These are phyloP conservation scores for Ptilonorhynchus violaceus DNA, from an alignment of 2,113 vertebrate species.

Conservation along the genomic window DNA sequence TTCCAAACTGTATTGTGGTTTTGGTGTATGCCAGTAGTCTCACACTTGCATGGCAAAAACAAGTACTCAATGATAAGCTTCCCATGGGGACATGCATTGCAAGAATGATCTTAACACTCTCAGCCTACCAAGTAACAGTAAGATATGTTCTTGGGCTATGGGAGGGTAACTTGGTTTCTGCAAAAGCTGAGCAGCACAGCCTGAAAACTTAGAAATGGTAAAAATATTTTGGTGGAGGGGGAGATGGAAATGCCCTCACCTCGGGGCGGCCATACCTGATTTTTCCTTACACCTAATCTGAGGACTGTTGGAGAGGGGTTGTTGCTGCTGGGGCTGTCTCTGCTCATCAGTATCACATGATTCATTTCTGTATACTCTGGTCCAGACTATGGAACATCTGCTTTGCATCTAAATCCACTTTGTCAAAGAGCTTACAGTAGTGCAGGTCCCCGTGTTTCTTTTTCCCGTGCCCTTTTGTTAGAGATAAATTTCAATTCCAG, in stretches of 20 bases:
- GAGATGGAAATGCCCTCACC: background rate
- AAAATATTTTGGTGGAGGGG: background rate
- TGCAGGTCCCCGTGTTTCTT: background rate
- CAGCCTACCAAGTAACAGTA: background rate
- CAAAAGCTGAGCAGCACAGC: background rate
- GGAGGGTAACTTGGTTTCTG: background rate
- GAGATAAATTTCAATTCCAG: background rate
- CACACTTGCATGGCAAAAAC: accelerated
- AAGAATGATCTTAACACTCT: background rate
- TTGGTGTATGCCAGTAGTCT: background rate
- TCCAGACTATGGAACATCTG: background rate
- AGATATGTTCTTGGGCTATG: accelerated
- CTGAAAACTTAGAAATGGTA: background rate
- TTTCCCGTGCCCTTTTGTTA: background rate
- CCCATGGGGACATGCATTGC: background rate
- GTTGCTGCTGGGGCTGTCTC: background rate
- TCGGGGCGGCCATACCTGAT: background rate
- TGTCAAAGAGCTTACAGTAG: background rate
- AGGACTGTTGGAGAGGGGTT: background rate
- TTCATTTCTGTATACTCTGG: background rate
- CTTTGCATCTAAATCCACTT: background rate
- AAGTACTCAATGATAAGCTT: background rate
- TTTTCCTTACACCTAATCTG: background rate
- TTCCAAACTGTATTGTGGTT: background rate
- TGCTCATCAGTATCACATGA: background rate